A percentile compares a stretch with the other conserved stretches of the same genome.
phyloP scores from a whole-genome alignment of 1,140 invertebrate species.

The Melanaphis sacchari region DNA sequence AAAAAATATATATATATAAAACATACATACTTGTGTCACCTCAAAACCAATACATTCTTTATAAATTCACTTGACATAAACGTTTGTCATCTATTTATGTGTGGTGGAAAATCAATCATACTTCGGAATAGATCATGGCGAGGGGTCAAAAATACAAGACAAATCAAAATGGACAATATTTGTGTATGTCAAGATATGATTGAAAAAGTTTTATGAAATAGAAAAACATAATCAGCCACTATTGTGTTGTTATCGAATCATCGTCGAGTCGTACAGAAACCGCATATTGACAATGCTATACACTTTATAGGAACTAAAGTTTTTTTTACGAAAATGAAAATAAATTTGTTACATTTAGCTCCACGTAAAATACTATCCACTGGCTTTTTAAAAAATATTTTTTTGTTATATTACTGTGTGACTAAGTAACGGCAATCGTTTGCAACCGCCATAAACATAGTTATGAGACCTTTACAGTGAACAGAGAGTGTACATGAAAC shows the following conservation, averaged over 20 bases:
- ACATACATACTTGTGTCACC: no score
- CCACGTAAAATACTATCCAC: background rate
- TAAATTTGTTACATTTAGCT: background rate
- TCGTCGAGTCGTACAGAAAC: background rate
- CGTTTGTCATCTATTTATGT: background rate
- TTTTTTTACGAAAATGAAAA: background rate
- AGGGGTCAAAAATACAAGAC: background rate
- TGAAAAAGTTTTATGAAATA: background rate
- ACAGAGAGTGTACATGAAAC: background rate
- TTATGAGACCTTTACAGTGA: background rate
- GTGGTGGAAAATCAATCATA: background rate
- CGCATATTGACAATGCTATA: background rate
- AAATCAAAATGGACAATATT: background rate
- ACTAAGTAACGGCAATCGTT: background rate
- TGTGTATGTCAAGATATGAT: background rate
- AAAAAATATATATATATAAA: no score
- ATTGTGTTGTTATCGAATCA: background rate
- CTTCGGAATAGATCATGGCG: background rate
- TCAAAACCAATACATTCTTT: background rate
- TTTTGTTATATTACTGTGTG: background rate
- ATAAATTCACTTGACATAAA: background rate
- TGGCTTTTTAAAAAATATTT: background rate
- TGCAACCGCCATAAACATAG: background rate
- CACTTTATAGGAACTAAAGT: background rate
- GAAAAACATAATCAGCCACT: background rate